Evolutionary conservation across 2,113 vertebrate genomes (phyloP).

Genomic region (Cyphomyrus discorhynchus): DNA sequence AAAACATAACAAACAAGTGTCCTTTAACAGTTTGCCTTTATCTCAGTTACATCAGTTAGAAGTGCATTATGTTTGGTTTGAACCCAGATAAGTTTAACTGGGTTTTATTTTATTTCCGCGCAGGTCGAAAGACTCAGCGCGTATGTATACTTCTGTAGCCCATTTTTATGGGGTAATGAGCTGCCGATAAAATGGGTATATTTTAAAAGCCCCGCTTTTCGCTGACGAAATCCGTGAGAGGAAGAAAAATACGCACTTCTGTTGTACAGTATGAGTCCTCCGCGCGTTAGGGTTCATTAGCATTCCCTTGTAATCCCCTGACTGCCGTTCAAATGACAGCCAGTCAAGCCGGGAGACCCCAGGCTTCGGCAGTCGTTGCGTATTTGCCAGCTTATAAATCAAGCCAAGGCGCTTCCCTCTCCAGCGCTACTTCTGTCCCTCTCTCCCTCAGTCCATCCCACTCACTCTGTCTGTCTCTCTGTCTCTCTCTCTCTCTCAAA

Average conservation of each 20-base stretch:
- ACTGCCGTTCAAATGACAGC: constrained; percentile 45
- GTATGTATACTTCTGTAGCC: too few species aligned
- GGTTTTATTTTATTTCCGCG: background rate
- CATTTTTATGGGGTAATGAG: background rate
- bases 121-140: background rate
- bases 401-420: constrained; percentile 30
- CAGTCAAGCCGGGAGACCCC: constrained; percentile 38
- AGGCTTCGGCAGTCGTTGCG: constrained; percentile 52
- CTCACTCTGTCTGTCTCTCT: background rate
- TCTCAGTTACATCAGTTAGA: background rate
- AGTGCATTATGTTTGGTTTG: background rate
- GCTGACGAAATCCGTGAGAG: background rate
- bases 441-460: constrained; percentile 12
- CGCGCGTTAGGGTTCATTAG: constrained; percentile 23
- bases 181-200: background rate
- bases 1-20: background rate
- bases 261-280: background rate
- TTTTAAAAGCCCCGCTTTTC: background rate
- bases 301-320: constrained; percentile 33
- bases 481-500: background rate
- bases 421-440: constrained; percentile 4
- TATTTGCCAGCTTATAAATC: constrained; percentile 56
- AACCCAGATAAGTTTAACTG: background rate
- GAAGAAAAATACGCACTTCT: background rate
- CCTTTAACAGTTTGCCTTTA: background rate